A percentile compares a stretch with the other conserved stretches of the same genome.
Conservation (phyloP, 2,888 invertebrate species). For the Microdon myrmicae region DNA sequence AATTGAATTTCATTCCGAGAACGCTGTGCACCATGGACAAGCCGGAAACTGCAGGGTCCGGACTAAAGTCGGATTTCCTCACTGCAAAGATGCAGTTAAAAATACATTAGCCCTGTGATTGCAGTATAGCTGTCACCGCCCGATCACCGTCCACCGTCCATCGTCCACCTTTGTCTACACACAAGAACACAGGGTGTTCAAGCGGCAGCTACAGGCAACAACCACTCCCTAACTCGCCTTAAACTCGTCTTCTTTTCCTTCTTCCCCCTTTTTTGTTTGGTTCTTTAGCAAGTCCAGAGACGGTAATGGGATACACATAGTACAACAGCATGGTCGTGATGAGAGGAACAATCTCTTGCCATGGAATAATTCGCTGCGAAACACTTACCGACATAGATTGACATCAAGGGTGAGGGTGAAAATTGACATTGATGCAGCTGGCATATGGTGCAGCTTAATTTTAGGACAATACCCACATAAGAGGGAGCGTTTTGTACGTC, state of each 20-base stretch:
- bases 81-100: constrained; percentile 19
- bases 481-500: constrained; percentile 38
- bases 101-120: constrained; percentile 28
- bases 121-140: neutral
- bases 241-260: constrained; percentile 1
- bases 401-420: constrained; percentile 44
- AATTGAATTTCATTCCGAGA: constrained; percentile 7
- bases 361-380: constrained; percentile 26
- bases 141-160: constrained; percentile 4
- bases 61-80: constrained; percentile 29
- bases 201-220: too few species aligned
- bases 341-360: neutral
- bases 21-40: constrained; percentile 8
- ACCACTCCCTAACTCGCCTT: too few species aligned
- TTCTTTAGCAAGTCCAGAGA: constrained; percentile 16
- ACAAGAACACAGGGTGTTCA: too few species aligned
- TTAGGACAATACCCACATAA: constrained; percentile 43
- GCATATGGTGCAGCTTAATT: constrained; percentile 51
- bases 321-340: too few species aligned
- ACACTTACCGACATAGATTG: constrained; percentile 47
- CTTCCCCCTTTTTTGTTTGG: constrained; percentile 20
- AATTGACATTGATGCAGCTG: constrained; percentile 47
- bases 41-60: constrained; percentile 29
- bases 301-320: constrained; percentile 20
- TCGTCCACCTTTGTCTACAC: too few species aligned